Evolutionary conservation across 92 coral and sea anemone genomes (phyloP).

Genomic region (Epizoanthus illoricatus): DNA sequence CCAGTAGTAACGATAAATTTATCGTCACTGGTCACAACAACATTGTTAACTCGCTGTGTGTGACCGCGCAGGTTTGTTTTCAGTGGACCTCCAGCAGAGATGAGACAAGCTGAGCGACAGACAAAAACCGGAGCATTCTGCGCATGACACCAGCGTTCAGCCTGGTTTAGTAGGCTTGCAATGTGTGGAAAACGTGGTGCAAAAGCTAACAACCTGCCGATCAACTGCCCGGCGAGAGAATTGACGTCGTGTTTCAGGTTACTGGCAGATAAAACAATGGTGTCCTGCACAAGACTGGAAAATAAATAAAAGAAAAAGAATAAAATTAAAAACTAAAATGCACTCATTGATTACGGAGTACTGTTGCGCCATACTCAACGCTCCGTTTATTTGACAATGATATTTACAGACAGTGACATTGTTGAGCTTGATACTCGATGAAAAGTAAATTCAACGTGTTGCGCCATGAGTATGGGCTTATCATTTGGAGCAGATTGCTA

Average conservation of each 20-base stretch:
- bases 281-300: conserved; percentile 73
- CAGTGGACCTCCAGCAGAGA: conserved; percentile 86
- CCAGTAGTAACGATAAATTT: conserved; percentile 65
- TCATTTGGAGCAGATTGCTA: no score
- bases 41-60: conserved; percentile 70
- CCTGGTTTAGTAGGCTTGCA: conserved; percentile 59
- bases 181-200: conserved; percentile 61
- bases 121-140: conserved; percentile 60
- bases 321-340: no score
- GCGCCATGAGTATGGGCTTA: no score
- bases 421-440: no score
- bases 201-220: conserved; percentile 72
- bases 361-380: no score
- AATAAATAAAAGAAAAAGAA: no score
- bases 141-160: conserved; percentile 77
- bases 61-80: conserved; percentile 86
- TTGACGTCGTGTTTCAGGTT: conserved; percentile 70
- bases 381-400: no score
- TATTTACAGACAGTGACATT: no score
- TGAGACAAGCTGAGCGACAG: conserved; percentile 74
- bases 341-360: no score
- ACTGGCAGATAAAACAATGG: conserved; percentile 71
- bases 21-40: conserved; percentile 68
- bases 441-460: no score
- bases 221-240: conserved; percentile 73